Evolutionary conservation across 2,888 invertebrate species (phyloP), one percentile per base, ranked within the genome.

Genomic region (Diplazon laetatorius): DNA sequence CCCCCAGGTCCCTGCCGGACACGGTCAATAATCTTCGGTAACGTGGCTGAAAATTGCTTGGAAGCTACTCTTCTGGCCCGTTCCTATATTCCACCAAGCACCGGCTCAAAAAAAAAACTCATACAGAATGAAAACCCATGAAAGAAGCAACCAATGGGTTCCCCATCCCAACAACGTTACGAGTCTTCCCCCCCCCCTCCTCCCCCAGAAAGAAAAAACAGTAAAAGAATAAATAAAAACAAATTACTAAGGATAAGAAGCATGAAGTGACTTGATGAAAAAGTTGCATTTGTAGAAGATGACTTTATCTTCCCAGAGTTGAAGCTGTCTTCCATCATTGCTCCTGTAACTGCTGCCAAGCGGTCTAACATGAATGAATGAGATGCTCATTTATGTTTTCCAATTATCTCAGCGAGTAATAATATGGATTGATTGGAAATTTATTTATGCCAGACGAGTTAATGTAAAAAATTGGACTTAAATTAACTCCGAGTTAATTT

Each of bases 21-120:
- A 76, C 76, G 76, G 70, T 76, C 69, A 63, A 76, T 76, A 76
- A 76, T 76, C 69, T 63, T 63, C 69, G 70, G 76, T 76, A 76
- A 76, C 76, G 76, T 62, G 63, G 70, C 76, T 70, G 76, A 76
- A 76, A 76, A 76, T 76, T 76, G 76, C 69, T 70, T 70, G 63
- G 62, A 52, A 70, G 76, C 76, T 70, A 63, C 70, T n/a, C n/a
- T n/a, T 63, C 48, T 25, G 18, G 42, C 62, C 25, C 52, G 16
- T 72, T 52, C n/a, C 57, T 57, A 57, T 55, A 46, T 57, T 55
- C 63, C 35, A 52, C 52, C 60, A 48, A 14, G 37, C 57, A 76
- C 44, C 50, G 62, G 48, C 39, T 57, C 25, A 35, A 57, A 65
- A 74, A 62, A 76, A 76, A 76, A 69, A 55, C 37, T 55, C 44